Conservation (phyloP, 2,113 vertebrate genomes). For the Bufo bufo region DNA sequence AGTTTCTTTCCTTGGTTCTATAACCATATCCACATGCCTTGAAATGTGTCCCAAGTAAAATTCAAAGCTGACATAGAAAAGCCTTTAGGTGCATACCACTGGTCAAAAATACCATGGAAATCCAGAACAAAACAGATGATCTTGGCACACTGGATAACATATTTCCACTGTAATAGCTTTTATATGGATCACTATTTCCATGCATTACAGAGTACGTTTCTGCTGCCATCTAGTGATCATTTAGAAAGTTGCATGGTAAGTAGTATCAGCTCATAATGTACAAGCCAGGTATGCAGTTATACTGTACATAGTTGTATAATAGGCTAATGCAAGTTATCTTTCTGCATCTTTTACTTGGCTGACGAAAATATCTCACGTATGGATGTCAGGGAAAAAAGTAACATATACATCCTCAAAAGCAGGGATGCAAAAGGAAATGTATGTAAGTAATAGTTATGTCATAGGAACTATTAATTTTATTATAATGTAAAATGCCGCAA, state of each 20-base stretch:
- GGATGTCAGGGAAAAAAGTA: no score
- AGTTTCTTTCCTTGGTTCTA: no score
- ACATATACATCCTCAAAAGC: no score
- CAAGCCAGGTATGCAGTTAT: no score
- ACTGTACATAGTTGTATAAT: no score
- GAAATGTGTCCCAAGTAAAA: background rate
- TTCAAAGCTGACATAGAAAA: background rate
- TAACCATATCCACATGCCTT: background rate
- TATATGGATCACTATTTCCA: background rate
- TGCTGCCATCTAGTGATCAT: slow-evolving; percentile 41
- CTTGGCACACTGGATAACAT: background rate
- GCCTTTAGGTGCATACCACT: background rate
- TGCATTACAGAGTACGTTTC: background rate
- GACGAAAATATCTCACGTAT: no score
- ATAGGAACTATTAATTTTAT: no score
- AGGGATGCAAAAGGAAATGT: no score
- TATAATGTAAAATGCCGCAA: no score
- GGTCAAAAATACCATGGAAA: background rate
- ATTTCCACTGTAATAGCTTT: background rate
- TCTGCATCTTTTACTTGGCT: no score
- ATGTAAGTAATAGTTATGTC: no score
- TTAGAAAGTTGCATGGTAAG: background rate
- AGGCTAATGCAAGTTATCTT: no score
- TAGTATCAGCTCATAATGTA: background rate
- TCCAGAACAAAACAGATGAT: background rate